Evolutionary conservation across 2,888 invertebrate species (phyloP).

Genomic region (Himalopsyche anomala): DNA sequence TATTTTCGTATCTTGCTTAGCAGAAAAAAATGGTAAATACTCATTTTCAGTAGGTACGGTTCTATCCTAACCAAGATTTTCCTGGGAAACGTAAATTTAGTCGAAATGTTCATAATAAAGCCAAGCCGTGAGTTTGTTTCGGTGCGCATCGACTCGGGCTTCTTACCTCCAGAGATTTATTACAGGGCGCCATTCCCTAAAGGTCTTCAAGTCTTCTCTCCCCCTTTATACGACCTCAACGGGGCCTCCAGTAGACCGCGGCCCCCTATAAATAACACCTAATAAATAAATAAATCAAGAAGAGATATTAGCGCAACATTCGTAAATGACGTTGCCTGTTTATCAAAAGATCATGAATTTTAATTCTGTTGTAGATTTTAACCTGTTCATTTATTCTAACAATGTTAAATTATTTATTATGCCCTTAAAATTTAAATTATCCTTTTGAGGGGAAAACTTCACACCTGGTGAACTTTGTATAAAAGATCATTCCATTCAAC

Average conservation of each 20-base stretch:
- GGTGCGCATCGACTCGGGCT: background rate
- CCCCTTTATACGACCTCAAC: constrained; percentile 44
- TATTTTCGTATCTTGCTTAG: too few relatives aligned
- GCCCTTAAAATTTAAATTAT: too few relatives aligned
- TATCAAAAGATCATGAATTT: constrained; percentile 56
- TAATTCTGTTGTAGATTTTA: constrained; percentile 22
- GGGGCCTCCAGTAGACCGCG: constrained; percentile 52
- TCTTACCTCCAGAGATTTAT: constrained; percentile 52
- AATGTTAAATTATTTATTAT: background rate
- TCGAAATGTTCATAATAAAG: constrained; percentile 19
- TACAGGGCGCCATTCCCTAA: constrained; percentile 45
- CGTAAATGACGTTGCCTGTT: constrained; percentile 28
- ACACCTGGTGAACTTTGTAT: too few relatives aligned
- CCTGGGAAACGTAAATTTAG: background rate
- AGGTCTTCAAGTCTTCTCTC: constrained; percentile 34
- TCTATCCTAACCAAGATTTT: background rate
- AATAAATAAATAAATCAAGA: constrained; percentile 64
- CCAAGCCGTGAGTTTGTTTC: constrained; percentile 21
- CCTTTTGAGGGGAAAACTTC: too few relatives aligned
- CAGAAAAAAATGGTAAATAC: too few relatives aligned
- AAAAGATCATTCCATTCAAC: too few relatives aligned
- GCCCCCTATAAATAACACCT: constrained; percentile 64
- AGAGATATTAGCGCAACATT: constrained; percentile 55
- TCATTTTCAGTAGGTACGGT: too few relatives aligned
- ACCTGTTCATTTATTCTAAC: background rate